Evolutionary conservation across 2,113 vertebrate genomes (phyloP).

Genomic region (Amblyopsis rosae): DNA sequence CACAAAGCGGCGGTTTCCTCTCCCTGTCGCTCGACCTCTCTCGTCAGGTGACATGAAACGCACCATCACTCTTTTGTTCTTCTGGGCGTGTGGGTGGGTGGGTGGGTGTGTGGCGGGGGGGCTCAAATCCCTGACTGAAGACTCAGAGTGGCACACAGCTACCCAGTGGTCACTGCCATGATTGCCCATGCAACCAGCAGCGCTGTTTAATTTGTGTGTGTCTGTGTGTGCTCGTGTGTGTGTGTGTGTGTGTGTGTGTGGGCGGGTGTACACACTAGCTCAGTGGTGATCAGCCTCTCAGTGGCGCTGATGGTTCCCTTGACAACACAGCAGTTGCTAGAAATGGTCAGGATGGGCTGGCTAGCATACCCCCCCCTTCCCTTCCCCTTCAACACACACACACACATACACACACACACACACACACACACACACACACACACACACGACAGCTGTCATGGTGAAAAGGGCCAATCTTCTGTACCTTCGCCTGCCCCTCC

Average conservation of each 20-base stretch:
- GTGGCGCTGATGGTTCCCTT: constrained; percentile 60
- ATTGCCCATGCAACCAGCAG: background rate
- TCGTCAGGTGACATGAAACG: no score
- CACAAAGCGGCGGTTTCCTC: no score
- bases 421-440: background rate
- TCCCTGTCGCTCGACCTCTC: no score
- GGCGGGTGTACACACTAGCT: background rate
- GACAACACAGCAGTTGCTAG: constrained; percentile 58
- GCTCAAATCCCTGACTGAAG: background rate
- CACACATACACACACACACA: background rate
- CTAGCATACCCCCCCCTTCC: background rate
- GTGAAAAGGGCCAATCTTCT: constrained; percentile 23
- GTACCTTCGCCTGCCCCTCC: background rate
- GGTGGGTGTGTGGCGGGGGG: background rate
- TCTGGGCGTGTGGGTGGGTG: background rate
- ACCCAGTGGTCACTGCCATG: background rate
- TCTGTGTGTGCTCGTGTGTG: background rate
- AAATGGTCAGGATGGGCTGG: constrained; percentile 19
- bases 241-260: background rate
- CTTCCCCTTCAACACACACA: background rate
- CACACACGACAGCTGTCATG: constrained; percentile 33
- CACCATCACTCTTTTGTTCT: no score
- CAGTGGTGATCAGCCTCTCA: constrained; percentile 33
- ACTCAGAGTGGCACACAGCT: background rate
- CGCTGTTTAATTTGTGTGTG: constrained; percentile 1